Conservation (phyloP, 2,888 invertebrate genomes). For the Nomada fucata region DNA sequence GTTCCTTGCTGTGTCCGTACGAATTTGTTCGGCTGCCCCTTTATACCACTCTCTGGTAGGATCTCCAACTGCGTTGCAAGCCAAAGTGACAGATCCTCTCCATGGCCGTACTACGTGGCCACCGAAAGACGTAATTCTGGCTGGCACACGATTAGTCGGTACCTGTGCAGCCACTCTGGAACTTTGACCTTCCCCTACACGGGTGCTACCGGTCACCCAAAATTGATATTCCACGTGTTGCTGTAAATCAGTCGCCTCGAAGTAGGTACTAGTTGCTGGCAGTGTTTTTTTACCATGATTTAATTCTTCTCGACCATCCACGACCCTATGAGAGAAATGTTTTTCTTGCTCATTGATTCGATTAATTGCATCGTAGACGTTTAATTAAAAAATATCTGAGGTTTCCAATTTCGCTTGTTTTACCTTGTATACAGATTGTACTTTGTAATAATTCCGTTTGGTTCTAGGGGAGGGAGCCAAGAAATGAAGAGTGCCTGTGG, state of each 20-base stretch:
- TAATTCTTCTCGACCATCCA: conserved; percentile 89
- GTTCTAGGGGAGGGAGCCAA: conserved; percentile 90
- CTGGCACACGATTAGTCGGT: conserved; percentile 88
- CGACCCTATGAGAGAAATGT: conserved; percentile 83
- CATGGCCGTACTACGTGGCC: conserved; percentile 88
- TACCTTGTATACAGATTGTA: conserved; percentile 89
- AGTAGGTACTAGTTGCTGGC: conserved; percentile 87
- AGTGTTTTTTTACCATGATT: conserved; percentile 89
- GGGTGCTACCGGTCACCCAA: conserved; percentile 91
- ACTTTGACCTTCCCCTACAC: conserved; percentile 91
- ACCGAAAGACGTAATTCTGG: conserved; percentile 90
- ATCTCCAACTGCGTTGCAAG: conserved; percentile 89
- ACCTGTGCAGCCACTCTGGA: conserved; percentile 89
- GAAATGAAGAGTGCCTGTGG: conserved; percentile 90
- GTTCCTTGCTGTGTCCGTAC: conserved; percentile 87
- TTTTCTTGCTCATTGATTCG: neutral
- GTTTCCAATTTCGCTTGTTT: neutral
- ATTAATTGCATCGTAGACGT: neutral
- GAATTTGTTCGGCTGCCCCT: conserved; percentile 85
- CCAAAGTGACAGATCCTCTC: conserved; percentile 88
- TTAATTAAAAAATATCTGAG: neutral
- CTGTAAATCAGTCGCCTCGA: conserved; percentile 89
- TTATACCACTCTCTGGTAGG: conserved; percentile 88
- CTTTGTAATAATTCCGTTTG: conserved; percentile 91
- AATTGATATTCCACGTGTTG: conserved; percentile 91